phyloP scores from a whole-genome alignment of 1,140 invertebrate species.

The Ceratosolen fusciceps region DNA sequence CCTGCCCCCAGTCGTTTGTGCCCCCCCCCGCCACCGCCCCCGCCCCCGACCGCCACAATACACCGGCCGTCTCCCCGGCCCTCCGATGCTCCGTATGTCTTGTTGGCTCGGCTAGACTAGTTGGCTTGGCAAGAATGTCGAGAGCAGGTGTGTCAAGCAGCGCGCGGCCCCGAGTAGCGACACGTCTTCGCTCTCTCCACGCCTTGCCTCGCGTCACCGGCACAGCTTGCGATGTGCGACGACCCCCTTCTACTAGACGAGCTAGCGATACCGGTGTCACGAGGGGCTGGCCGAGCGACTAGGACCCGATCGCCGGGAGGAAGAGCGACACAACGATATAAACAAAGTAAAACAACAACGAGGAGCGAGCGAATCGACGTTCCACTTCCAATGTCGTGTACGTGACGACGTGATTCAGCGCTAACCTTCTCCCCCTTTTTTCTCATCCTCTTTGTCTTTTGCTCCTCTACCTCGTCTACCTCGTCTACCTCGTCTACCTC shows the following conservation, averaged over 20 bases:
- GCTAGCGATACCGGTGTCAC: background rate
- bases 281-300: no score
- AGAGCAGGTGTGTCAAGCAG: constrained; percentile 65
- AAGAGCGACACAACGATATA: background rate
- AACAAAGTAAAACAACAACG: constrained; percentile 25
- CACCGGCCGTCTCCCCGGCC: no score
- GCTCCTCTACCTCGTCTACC: background rate
- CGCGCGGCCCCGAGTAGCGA: constrained; percentile 51
- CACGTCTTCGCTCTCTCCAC: constrained; percentile 53
- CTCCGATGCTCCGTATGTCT: background rate
- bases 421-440: background rate
- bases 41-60: constrained; percentile 37
- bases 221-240: constrained; percentile 13
- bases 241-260: constrained; percentile 4
- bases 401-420: constrained; percentile 41
- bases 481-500: no score
- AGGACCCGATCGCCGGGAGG: no score
- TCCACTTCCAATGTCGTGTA: constrained; percentile 50
- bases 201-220: constrained; percentile 52
- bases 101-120: constrained; percentile 14
- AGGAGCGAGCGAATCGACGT: constrained; percentile 42
- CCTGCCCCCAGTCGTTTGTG: no score
- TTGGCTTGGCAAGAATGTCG: constrained; percentile 59
- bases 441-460: constrained; percentile 8
- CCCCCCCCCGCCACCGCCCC: no score